Evolutionary conservation across 2,888 invertebrate species (phyloP).

Genomic region (Acronicta aceris): DNA sequence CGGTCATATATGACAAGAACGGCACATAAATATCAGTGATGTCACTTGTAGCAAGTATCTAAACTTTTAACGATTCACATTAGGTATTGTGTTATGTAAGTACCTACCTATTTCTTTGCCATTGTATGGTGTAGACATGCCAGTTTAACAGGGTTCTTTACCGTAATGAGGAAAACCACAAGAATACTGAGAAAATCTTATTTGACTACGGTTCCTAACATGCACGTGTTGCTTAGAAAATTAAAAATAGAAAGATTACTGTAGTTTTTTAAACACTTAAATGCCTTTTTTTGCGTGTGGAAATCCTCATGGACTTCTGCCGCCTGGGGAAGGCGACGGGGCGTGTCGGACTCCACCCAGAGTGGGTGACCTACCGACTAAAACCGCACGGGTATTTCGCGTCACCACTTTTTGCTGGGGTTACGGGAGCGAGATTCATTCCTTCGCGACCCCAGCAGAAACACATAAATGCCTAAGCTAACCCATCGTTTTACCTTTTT

Average conservation of each 20-base stretch:
- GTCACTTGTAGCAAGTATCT: slow-evolving; percentile 26
- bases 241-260: not conserved
- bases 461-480: too few species aligned
- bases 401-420: too few species aligned
- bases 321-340: too few species aligned
- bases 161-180: slow-evolving; percentile 39
- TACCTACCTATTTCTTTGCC: slow-evolving; percentile 4
- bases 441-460: too few species aligned
- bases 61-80: slow-evolving; percentile 24
- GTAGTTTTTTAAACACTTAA: too few species aligned
- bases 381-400: too few species aligned
- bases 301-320: too few species aligned
- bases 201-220: slow-evolving; percentile 8
- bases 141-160: slow-evolving; percentile 27
- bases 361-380: too few species aligned
- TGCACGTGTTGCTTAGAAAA: not conserved
- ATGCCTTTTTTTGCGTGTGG: too few species aligned
- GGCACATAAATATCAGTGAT: slow-evolving; percentile 24
- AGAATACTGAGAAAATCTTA: not conserved
- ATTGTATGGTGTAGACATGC: slow-evolving; percentile 6
- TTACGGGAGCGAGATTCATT: too few species aligned
- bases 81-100: slow-evolving; percentile 4
- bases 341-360: too few species aligned
- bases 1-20: slow-evolving; percentile 23
- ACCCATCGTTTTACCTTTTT: too few species aligned